phyloP scores from a whole-genome alignment of 2,113 vertebrate genomes.

The Apus apus region DNA sequence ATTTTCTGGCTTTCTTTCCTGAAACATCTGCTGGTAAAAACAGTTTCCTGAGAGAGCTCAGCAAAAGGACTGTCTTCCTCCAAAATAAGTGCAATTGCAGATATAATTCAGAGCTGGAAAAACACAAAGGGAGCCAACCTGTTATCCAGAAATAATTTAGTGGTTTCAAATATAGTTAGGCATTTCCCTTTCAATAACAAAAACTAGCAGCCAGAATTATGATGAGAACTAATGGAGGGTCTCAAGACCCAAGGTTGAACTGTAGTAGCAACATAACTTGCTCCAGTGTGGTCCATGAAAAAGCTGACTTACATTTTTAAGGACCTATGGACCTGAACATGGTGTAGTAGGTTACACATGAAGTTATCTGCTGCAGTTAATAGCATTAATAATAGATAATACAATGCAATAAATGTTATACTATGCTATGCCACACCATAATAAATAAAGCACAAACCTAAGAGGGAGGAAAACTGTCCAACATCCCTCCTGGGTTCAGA shows the following conservation, averaged over 20 bases:
- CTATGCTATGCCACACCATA: not conserved
- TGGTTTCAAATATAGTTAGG: not conserved
- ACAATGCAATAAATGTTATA: not conserved
- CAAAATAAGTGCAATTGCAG: not conserved
- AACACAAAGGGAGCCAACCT: not conserved
- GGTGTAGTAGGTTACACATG: not conserved
- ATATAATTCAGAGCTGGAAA: not conserved
- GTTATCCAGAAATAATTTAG: not conserved
- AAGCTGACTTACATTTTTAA: not conserved
- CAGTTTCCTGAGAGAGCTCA: not conserved
- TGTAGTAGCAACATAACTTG: not conserved
- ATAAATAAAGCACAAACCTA: not conserved
- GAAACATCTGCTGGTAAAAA: constrained; percentile 15
- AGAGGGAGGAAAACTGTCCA: not conserved
- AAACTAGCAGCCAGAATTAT: not conserved
- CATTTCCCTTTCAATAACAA: not conserved
- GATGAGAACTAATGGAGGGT: not conserved
- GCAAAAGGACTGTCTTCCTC: not conserved
- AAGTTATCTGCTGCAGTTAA: not conserved
- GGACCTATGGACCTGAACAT: not conserved
- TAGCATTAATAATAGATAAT: not conserved
- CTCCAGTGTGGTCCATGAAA: not conserved
- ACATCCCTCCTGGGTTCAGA: not conserved
- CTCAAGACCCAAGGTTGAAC: not conserved
- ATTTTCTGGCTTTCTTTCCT: constrained; percentile 20